phyloP scores from a whole-genome alignment of 2,113 vertebrate genomes.

The Dermatemys mawii region DNA sequence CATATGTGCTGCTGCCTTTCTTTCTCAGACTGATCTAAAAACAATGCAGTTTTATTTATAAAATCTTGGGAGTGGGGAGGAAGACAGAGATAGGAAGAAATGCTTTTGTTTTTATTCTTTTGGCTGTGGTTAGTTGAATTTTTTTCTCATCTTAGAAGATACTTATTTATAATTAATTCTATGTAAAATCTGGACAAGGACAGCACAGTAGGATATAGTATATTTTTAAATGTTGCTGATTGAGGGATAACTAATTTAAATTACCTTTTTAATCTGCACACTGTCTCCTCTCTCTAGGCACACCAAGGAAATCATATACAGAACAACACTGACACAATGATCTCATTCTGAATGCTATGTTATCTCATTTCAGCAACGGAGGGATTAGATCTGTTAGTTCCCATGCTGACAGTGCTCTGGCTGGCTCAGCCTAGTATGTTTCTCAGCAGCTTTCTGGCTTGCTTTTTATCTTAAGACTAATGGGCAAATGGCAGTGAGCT shows the following conservation, averaged over 20 bases:
- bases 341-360: neutral
- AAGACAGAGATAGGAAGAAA: neutral
- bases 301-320: rapidly evolving
- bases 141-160: neutral
- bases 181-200: neutral
- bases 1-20: neutral
- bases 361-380: neutral
- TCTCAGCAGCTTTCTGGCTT: neutral
- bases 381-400: neutral
- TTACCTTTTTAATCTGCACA: neutral
- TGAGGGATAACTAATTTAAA: neutral
- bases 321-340: neutral
- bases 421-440: neutral
- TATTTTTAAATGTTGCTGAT: neutral
- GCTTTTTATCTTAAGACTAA: neutral
- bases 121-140: neutral
- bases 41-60: neutral
- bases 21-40: neutral
- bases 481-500: neutral
- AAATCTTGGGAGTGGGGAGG: neutral
- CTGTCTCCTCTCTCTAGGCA: neutral
- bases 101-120: rapidly evolving
- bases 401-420: neutral
- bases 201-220: neutral
- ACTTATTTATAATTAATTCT: neutral